Evolutionary conservation across 2,888 invertebrate species (phyloP).

Genomic region (Nomada ruficornis): DNA sequence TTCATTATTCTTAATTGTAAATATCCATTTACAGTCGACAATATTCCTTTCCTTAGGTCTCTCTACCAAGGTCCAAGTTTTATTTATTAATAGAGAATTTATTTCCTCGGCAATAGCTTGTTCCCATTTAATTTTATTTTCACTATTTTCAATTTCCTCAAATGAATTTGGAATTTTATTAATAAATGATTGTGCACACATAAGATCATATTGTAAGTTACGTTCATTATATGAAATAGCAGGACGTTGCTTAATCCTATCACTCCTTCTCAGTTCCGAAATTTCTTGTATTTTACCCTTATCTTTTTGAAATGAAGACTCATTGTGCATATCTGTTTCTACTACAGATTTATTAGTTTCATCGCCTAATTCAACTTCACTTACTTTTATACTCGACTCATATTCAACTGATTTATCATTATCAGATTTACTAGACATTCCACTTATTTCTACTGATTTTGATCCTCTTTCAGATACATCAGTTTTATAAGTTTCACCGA

Average conservation of each 20-base stretch:
- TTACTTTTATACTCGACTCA: background rate
- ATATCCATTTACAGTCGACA: conserved; percentile 23
- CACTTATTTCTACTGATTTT: conserved; percentile 15
- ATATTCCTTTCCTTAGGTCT: conserved; percentile 11
- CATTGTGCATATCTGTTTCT: background rate
- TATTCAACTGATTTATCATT: conserved; percentile 10
- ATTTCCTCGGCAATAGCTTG: conserved; percentile 10
- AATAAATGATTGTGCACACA: conserved; percentile 5
- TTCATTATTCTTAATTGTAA: conserved; percentile 43
- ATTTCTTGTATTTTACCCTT: background rate
- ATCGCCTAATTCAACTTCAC: background rate
- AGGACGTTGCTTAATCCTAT: conserved; percentile 3
- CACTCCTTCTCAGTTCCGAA: background rate
- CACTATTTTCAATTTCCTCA: conserved; percentile 14
- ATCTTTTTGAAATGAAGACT: background rate
- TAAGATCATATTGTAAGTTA: conserved; percentile 1
- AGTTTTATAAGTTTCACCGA: background rate
- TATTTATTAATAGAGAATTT: conserved; percentile 23
- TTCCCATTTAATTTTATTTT: conserved; percentile 5
- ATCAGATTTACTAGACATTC: conserved; percentile 8
- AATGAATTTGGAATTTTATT: conserved; percentile 9
- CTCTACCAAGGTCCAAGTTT: conserved; percentile 8
- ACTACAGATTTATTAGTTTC: background rate
- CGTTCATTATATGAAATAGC: background rate
- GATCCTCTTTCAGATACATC: background rate